A percentile compares a stretch with the other conserved stretches of the same genome.
These are phyloP conservation scores for Torymus texanus DNA, from an alignment of 2,888 invertebrate genomes.

Conservation along the genomic window DNA sequence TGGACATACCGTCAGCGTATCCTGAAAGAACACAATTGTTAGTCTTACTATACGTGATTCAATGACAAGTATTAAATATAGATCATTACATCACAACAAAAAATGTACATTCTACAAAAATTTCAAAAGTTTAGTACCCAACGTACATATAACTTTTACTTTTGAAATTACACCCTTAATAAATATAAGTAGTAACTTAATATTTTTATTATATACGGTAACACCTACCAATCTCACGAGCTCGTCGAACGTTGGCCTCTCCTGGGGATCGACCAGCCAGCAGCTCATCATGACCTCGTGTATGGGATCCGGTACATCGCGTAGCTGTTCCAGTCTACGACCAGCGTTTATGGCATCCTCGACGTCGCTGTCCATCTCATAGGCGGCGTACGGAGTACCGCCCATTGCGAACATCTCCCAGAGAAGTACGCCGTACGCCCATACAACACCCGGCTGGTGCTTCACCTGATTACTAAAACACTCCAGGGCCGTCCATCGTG, in stretches of 20 bases:
- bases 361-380: constrained; percentile 79
- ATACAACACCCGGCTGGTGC: constrained; percentile 86
- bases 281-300: constrained; percentile 90
- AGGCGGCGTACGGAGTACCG: constrained; percentile 85
- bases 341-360: constrained; percentile 80
- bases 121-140: too few species aligned
- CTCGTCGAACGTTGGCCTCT: constrained; percentile 84
- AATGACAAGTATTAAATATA: too few species aligned
- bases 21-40: constrained; percentile 61
- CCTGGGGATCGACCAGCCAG: constrained; percentile 89
- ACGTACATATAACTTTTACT: not conserved
- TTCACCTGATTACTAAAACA: constrained; percentile 82
- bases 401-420: constrained; percentile 90
- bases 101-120: too few species aligned
- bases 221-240: constrained; percentile 75
- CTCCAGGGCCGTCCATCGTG: constrained; percentile 88
- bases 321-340: constrained; percentile 83
- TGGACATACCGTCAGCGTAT: constrained; percentile 73
- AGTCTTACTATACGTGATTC: too few species aligned
- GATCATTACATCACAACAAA: too few species aligned
- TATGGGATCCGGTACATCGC: constrained; percentile 85
- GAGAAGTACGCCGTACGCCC: constrained; percentile 88
- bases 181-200: not conserved
- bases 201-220: not conserved
- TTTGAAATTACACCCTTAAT: not conserved